phyloP scores from a whole-genome alignment of 2,113 vertebrate species.

The Periophthalmodon schlosseri region DNA sequence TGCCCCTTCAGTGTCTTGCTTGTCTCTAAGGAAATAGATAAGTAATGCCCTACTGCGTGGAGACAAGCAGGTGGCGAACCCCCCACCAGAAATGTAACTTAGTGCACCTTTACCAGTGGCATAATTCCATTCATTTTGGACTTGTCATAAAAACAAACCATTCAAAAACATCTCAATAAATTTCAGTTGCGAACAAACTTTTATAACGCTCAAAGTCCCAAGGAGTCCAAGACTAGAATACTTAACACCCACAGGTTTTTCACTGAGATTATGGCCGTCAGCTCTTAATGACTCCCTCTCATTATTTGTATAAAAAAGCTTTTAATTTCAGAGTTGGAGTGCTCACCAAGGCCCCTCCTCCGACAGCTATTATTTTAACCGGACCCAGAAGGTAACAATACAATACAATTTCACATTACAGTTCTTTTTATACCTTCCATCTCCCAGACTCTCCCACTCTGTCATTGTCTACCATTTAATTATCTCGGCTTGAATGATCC shows the following conservation, averaged over 20 bases:
- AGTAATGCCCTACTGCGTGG: no score
- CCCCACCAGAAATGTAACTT: no score
- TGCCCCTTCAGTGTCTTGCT: no score
- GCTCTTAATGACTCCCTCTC: constrained; percentile 36
- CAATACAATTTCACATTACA: constrained; percentile 29
- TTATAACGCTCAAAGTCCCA: constrained; percentile 9
- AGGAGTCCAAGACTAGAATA: constrained; percentile 22
- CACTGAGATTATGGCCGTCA: constrained; percentile 35
- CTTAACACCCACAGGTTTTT: constrained; percentile 35
- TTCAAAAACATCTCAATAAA: constrained; percentile 6
- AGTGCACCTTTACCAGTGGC: not conserved
- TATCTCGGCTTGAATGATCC: constrained; percentile 60
- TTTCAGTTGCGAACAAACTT: not conserved
- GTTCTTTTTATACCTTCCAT: constrained; percentile 28
- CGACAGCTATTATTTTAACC: constrained; percentile 40
- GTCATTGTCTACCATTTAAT: constrained; percentile 63
- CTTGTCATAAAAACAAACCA: not conserved
- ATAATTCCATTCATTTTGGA: not conserved
- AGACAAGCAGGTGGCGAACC: no score
- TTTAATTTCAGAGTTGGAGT: constrained; percentile 30
- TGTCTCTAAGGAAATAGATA: no score
- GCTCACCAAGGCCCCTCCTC: constrained; percentile 25
- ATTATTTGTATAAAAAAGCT: constrained; percentile 9
- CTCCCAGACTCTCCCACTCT: constrained; percentile 46
- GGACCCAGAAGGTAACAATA: constrained; percentile 50